Evolutionary conservation across 2,113 vertebrate genomes (phyloP), one percentile per base, ranked within the genome.

Genomic region (Gallinago paraguaiae): DNA sequence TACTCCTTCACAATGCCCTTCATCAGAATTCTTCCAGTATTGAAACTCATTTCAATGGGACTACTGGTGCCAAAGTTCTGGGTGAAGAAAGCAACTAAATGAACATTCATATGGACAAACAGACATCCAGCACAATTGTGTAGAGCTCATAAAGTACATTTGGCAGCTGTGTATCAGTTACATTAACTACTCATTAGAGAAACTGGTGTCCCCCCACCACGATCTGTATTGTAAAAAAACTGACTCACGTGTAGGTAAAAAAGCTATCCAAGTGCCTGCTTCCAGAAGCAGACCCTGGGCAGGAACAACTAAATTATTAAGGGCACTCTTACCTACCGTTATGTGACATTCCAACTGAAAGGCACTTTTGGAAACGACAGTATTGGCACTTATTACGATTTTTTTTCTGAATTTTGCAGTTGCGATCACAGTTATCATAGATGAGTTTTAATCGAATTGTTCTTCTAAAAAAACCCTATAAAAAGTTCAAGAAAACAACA

Each of bases 331-430:
- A 97, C 99, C 98, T 98, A 99, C 99, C 99, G 13, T 99, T 99
- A 98, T 99, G 99, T 95, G 99, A 99, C 99, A 99, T 99, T 97
- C 99, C 99, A 72, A 99, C 99, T 1, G 98, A 98, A 91, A 99
- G 99, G 99, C 99, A 99, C 99, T 99, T 99, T 96, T 99, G 99
- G 95, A 99, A 99, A 74, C 99, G 99, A 94, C 99, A 99, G 96
- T 99, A 99, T 95, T 99, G 99, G 98, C 99, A 99, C 98, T 99
- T 99, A 77, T 99, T 99, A n/a, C 99, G 98, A 54, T 99, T 99
- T 97, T 99, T 99, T 94, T 99, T 99, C 97, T 99, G 99, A 88
- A 99, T 99, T 97, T 99, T 99, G 98, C 99, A 99, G 97, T 94
- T 98, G 30, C 98, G 99, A 56, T 99, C 99, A 28, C 99, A 99